phyloP scores from a whole-genome alignment of 2,113 vertebrate genomes.

The Phylloscopus trochiloides region DNA sequence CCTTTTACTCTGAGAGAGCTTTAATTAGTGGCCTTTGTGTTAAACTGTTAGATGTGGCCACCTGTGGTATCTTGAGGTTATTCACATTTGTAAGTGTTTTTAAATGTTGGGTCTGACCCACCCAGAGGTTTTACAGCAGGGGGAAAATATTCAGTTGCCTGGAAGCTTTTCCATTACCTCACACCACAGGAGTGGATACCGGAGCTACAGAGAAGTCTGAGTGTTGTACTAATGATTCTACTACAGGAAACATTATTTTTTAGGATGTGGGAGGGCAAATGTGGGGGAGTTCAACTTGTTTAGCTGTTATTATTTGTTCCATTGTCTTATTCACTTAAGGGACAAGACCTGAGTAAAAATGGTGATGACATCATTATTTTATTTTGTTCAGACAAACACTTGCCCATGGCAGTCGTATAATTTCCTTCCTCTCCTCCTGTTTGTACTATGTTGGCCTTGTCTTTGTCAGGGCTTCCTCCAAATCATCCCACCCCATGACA shows the following conservation, averaged over 20 bases:
- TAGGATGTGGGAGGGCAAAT: accelerated
- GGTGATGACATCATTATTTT: neutral
- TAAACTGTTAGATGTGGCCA: neutral
- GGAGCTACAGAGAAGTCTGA: neutral
- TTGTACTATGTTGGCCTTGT: neutral
- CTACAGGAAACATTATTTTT: neutral
- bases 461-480: slow-evolving; percentile 20
- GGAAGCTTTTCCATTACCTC: neutral
- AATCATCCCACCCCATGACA: neutral
- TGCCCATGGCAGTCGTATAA: neutral
- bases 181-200: neutral
- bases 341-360: neutral
- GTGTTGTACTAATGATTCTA: neutral
- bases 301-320: neutral
- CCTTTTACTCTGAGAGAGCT: neutral
- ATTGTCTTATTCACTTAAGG: neutral
- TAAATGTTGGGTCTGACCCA: neutral
- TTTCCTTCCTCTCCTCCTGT: slow-evolving; percentile 17
- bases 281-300: neutral
- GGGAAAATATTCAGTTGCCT: neutral
- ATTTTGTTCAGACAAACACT: slow-evolving; percentile 50
- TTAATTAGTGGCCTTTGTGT: slow-evolving; percentile 49
- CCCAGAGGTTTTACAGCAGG: neutral
- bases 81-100: slow-evolving; percentile 10
- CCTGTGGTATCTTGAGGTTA: neutral